These are phyloP conservation scores for Larimichthys crocea DNA, from an alignment of 2,113 vertebrate species.

Conservation along the genomic window DNA sequence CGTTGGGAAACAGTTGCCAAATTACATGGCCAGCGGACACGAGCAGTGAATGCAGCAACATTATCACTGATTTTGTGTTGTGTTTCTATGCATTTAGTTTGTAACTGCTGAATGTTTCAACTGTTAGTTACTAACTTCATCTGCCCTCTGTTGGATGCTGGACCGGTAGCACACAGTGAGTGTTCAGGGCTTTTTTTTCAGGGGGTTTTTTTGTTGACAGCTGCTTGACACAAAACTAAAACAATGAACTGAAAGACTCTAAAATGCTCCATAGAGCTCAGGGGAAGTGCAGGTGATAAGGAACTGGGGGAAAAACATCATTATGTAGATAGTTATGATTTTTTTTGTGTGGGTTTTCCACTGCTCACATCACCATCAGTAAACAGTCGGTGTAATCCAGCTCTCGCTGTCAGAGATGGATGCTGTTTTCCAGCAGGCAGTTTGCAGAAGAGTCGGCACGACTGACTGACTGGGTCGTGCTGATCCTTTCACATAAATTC, in stretches of 20 bases:
- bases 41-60: neutral
- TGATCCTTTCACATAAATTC: no score
- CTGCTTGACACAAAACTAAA: no score
- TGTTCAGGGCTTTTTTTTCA: no score
- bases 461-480: no score
- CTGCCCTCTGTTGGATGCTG: neutral
- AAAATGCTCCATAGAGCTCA: neutral
- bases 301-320: no score
- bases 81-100: neutral
- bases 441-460: no score
- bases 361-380: no score
- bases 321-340: no score
- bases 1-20: neutral
- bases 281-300: neutral
- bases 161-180: neutral
- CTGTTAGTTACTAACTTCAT: neutral
- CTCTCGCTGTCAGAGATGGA: no score
- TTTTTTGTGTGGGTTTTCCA: no score
- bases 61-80: neutral
- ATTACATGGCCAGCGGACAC: neutral
- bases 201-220: neutral
- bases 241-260: neutral
- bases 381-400: no score
- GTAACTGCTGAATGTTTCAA: neutral
- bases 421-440: no score